Base-by-base conservation (phyloP, 2,888 invertebrate species). In the Acanthopleura granulata region DNA sequence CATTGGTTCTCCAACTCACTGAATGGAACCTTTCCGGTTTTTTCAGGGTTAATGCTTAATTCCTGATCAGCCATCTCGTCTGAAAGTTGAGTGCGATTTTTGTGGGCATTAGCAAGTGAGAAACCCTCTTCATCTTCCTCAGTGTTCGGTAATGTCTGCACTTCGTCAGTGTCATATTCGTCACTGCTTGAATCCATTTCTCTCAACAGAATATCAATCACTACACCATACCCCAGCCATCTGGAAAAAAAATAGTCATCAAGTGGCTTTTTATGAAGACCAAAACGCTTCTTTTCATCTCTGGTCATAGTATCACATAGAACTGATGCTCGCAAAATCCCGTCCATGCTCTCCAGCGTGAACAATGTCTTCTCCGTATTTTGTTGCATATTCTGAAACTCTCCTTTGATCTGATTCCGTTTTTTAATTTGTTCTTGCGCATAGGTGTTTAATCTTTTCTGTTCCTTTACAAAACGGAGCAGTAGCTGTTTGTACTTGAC, bases 81-180 rank as follows among this genome's bases (percentile, higher is more conserved):
- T 3, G 40, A 3, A 3, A 40, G 9, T 40, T 40, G 4, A 40
- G 4, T 3, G 40, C 9, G 40, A 6, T 40, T 3, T 40, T 40
- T 40, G 40, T 6, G 40, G 40, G 40, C 3, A 3, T 40, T 3
- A 40, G 40, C 40, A 6, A 40, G 40, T 6, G 4, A 40, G 9
- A 40, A 6, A 9, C 40, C 40, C 40, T 40, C 40, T 6, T 73
- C 73, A 4, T 73, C 73, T 14, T 73, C 73, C 15, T 73, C 73
- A n/a, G 66, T 61, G 73, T 15, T 11, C 57, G 3, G 51, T 22
- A 50, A 49, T 49, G 27, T 72, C 49, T 40, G 18, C 72, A 66
- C 73, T 62, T 73, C 69, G 16, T 73, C 62, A 72, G 27, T 27
- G 18, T 80, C 49, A 50, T 62, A 62, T 49, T 78, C 75, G 4